These are phyloP conservation scores for Hemicrepidius hirtus DNA, from an alignment of 2,888 invertebrate genomes.

Conservation along the genomic window DNA sequence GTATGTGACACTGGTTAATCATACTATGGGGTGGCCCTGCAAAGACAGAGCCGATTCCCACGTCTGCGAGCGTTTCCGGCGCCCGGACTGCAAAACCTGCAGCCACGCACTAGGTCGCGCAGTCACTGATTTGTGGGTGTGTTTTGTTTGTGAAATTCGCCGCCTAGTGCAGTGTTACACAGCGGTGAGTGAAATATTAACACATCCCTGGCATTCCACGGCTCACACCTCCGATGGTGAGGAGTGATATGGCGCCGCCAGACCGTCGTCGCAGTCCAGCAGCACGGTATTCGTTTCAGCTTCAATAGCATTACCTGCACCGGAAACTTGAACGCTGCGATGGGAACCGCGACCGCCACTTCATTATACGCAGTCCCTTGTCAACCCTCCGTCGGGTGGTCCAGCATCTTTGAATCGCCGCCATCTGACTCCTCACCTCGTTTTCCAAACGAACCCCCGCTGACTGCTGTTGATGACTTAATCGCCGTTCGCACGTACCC, in stretches of 20 bases:
- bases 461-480: constrained; percentile 66
- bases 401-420: constrained; percentile 60
- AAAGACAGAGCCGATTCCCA: constrained; percentile 54
- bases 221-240: constrained; percentile 69
- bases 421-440: constrained; percentile 67
- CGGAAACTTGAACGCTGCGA: constrained; percentile 59
- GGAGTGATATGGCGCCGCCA: constrained; percentile 68
- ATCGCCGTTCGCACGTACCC: constrained; percentile 65
- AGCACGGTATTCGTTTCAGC: constrained; percentile 60
- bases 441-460: constrained; percentile 64
- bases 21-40: constrained; percentile 56
- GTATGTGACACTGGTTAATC: constrained; percentile 56
- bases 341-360: constrained; percentile 64
- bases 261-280: constrained; percentile 60
- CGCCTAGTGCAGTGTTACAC: constrained; percentile 60
- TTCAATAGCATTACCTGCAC: constrained; percentile 61
- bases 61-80: constrained; percentile 59
- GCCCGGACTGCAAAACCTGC: constrained; percentile 56
- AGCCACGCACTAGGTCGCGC: constrained; percentile 55
- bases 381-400: constrained; percentile 66
- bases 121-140: constrained; percentile 65
- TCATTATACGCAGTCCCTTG: constrained; percentile 68
- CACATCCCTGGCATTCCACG: constrained; percentile 68
- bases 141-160: constrained; percentile 64
- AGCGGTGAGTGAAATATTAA: constrained; percentile 69